Percentiles rank a stretch among this genome's conserved stretches.
These are phyloP conservation scores for Cervus canadensis DNA, from an alignment of 2,113 vertebrate species.

Conservation along the genomic window DNA sequence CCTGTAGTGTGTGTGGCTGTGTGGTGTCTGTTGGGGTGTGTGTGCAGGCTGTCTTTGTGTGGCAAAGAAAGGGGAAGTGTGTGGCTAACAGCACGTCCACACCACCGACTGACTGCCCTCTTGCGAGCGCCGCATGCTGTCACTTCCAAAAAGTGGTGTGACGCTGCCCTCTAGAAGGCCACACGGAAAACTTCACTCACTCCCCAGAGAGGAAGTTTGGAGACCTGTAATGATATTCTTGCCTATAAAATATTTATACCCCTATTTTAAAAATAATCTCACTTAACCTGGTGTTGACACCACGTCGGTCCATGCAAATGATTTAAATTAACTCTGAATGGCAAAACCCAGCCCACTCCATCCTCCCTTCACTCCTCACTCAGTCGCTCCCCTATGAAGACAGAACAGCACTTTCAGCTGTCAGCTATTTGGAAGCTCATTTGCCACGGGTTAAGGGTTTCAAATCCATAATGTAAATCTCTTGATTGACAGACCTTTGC, in stretches of 20 bases:
- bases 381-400: neutral
- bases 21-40: neutral
- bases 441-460: conserved; percentile 48
- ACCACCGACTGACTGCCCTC: neutral
- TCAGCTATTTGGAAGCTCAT: conserved; percentile 69
- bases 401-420: conserved; percentile 28
- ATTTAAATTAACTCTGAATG: conserved; percentile 62
- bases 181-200: conserved; percentile 27
- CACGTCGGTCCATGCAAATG: conserved; percentile 56
- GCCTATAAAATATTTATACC: conserved; percentile 74
- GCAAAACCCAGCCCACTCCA: conserved; percentile 45
- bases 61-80: neutral
- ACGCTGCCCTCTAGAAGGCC: conserved; percentile 64
- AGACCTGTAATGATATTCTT: conserved; percentile 65
- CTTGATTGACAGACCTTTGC: conserved; percentile 61
- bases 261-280: conserved; percentile 68
- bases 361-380: neutral
- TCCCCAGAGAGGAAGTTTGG: conserved; percentile 57
- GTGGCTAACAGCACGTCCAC: neutral
- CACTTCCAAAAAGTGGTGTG: neutral
- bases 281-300: conserved; percentile 72
- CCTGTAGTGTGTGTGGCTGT: neutral
- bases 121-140: too few relatives aligned
- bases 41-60: neutral
- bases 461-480: conserved; percentile 58